Evolutionary conservation across 2,113 vertebrate genomes (phyloP).

Genomic region (Mustela nigripes): DNA sequence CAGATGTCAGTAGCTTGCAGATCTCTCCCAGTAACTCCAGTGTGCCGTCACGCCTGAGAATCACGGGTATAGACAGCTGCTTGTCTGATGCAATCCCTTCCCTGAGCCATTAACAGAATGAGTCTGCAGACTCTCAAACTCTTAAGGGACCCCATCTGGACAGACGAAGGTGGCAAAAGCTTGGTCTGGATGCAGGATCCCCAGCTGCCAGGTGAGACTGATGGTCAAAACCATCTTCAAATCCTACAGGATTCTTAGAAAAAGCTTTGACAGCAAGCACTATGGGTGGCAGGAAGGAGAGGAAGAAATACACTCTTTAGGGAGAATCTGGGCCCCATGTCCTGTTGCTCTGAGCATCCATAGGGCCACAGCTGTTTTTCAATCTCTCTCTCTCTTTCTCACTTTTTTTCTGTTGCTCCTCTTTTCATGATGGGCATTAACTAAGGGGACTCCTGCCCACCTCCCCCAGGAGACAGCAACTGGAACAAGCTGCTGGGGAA

Average conservation of each 20-base stretch:
- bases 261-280: not conserved
- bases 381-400: conserved; percentile 46
- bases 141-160: not conserved
- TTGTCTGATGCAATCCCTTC: not conserved
- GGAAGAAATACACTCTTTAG: not conserved
- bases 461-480: conserved; percentile 74
- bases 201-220: not conserved
- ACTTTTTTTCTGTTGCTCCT: not conserved
- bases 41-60: not conserved
- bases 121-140: not conserved
- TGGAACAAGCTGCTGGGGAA: conserved; percentile 64
- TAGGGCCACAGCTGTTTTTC: conserved; percentile 26
- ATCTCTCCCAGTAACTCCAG: not conserved
- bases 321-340: not conserved
- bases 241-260: not conserved
- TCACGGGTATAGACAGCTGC: not conserved
- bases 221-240: not conserved
- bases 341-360: not conserved
- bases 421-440: conserved; percentile 45
- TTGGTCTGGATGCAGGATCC: not conserved
- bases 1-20: not conserved
- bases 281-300: not conserved
- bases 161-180: not conserved
- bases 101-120: not conserved
- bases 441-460: conserved; percentile 14